phyloP scores from a whole-genome alignment of 2,888 invertebrate species.

The Sisyra terminalis region DNA sequence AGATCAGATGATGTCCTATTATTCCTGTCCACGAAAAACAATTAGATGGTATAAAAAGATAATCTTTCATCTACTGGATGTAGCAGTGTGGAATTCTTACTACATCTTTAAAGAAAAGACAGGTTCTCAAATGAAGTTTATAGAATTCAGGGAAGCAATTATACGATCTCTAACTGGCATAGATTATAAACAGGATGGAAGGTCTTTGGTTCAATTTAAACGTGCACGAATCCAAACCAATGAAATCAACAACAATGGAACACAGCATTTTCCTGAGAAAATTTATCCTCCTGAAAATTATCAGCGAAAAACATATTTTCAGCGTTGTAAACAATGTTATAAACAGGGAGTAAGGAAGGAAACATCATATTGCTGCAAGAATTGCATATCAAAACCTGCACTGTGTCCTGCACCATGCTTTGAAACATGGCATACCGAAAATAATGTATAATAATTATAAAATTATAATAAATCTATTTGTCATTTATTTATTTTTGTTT shows the following conservation, averaged over 20 bases:
- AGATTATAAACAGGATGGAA: slow-evolving; percentile 13
- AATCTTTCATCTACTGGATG: slow-evolving; percentile 18
- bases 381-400: no score
- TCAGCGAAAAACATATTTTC: no score
- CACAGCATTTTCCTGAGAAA: slow-evolving; percentile 7
- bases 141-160: slow-evolving; percentile 13
- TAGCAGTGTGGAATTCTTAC: slow-evolving; percentile 17
- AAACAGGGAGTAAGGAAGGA: no score
- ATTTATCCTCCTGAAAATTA: no score
- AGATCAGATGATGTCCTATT: slow-evolving; percentile 19
- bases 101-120: slow-evolving; percentile 15
- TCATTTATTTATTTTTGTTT: no score
- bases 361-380: no score
- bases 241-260: slow-evolving; percentile 12
- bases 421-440: no score
- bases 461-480: no score
- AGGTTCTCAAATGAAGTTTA: slow-evolving; percentile 12
- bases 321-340: no score
- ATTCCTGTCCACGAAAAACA: slow-evolving; percentile 18
- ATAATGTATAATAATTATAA: no score
- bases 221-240: slow-evolving; percentile 13
- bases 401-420: no score
- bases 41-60: slow-evolving; percentile 20
- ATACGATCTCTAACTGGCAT: slow-evolving; percentile 14
- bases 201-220: no score